Evolutionary conservation across 2,888 invertebrate species (phyloP).

Genomic region (Ochropleura plecta): DNA sequence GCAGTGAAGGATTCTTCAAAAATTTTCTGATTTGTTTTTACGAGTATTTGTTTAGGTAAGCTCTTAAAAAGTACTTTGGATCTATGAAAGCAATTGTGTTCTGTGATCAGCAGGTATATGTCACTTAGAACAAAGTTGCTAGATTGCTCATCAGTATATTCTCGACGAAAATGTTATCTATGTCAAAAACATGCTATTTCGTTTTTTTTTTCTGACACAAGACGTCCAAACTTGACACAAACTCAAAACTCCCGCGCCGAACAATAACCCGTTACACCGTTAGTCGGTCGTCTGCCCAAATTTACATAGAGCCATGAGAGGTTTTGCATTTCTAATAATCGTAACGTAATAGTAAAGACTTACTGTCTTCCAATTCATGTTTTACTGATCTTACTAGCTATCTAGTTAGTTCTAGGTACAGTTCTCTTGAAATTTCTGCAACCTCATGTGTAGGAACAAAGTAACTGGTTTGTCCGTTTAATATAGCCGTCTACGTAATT

Average conservation of each 20-base stretch:
- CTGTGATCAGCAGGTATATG: constrained; percentile 5
- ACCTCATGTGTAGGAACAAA: not conserved
- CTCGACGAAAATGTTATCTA: not conserved
- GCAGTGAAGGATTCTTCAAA: constrained; percentile 57
- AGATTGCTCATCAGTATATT: not conserved
- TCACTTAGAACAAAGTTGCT: not conserved
- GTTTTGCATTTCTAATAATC: constrained; percentile 51
- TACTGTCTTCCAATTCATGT: constrained; percentile 4
- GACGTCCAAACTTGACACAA: constrained; percentile 39
- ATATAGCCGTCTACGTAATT: constrained; percentile 6
- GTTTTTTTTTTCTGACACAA: constrained; percentile 15
- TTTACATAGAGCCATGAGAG: constrained; percentile 60
- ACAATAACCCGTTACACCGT: constrained; percentile 67
- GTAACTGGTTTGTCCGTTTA: not conserved
- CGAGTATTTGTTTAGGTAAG: constrained; percentile 57
- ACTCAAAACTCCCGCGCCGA: constrained; percentile 51
- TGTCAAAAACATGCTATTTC: constrained; percentile 9
- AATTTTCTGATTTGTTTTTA: constrained; percentile 44
- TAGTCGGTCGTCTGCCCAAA: constrained; percentile 66
- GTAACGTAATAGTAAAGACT: constrained; percentile 9
- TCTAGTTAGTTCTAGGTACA: not conserved
- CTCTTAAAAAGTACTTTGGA: not conserved
- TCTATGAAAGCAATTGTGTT: not conserved
- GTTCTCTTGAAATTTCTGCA: constrained; percentile 5
- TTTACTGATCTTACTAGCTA: not conserved